Evolutionary conservation across 2,797 vertebrate genomes (phyloP).

Genomic region (Petrocephalus schoutedeni): DNA sequence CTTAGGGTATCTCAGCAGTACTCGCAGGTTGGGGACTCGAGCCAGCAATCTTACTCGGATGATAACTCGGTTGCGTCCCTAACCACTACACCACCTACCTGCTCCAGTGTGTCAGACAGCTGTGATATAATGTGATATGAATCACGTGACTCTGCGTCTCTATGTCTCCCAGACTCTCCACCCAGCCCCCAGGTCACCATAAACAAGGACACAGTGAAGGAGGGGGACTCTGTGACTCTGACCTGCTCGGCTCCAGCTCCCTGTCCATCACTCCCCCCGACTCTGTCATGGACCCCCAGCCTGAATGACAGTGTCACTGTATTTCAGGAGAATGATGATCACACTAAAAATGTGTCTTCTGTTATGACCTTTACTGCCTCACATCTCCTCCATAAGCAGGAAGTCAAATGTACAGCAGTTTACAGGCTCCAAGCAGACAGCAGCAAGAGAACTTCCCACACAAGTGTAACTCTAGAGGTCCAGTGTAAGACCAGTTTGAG

Average conservation of each 20-base stretch:
- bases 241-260: background rate
- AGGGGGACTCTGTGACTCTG: background rate
- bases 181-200: no score
- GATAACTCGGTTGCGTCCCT: no score
- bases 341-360: background rate
- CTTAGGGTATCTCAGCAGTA: no score
- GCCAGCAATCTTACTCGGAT: no score
- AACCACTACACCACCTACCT: no score
- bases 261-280: background rate
- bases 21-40: no score
- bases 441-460: background rate
- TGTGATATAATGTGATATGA: no score
- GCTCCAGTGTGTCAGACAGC: no score
- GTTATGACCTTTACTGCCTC: slow-evolving; percentile 15
- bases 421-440: background rate
- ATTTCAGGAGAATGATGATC: background rate
- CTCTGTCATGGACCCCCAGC: background rate
- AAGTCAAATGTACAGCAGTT: slow-evolving; percentile 10
- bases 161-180: no score
- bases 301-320: background rate
- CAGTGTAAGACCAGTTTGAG: background rate
- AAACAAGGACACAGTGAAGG: background rate
- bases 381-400: slow-evolving; percentile 3
- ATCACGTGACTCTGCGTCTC: no score
- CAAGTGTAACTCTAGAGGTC: background rate